These are phyloP conservation scores for Uropsilus gracilis DNA, from an alignment of 2,113 vertebrate genomes.

Conservation along the genomic window DNA sequence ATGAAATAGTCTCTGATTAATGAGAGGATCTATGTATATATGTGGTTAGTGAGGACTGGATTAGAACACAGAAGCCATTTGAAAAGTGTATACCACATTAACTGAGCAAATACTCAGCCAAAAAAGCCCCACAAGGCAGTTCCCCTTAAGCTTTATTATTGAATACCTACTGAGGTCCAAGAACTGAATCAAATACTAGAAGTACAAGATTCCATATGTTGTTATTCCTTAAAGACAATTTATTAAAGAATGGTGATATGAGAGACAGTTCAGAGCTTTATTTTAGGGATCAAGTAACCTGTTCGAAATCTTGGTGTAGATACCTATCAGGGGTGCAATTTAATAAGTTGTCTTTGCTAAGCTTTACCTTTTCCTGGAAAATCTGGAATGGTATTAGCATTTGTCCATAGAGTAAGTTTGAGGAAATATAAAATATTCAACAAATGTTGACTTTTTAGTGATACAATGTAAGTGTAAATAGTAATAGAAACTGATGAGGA, in stretches of 20 bases:
- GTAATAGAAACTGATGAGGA: background rate
- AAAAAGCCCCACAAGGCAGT: background rate
- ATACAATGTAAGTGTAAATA: background rate
- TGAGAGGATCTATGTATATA: background rate
- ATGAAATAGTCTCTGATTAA: slow-evolving; percentile 22
- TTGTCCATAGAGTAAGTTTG: background rate
- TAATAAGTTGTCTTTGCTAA: background rate
- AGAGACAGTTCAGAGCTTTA: background rate
- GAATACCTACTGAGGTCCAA: background rate
- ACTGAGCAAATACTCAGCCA: background rate
- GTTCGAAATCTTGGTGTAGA: background rate
- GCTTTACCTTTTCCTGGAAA: background rate
- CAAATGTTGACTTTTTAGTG: background rate
- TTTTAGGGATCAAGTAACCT: background rate
- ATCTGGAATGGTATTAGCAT: no score
- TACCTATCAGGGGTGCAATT: background rate
- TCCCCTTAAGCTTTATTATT: background rate
- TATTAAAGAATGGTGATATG: background rate
- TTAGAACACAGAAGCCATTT: background rate
- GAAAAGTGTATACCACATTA: background rate
- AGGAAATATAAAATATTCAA: background rate
- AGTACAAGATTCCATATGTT: background rate
- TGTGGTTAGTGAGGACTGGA: background rate
- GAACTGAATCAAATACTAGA: background rate
- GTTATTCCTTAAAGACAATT: background rate